These are phyloP conservation scores for Toxotes chatareus DNA, from an alignment of 2,113 vertebrate species.

Conservation along the genomic window DNA sequence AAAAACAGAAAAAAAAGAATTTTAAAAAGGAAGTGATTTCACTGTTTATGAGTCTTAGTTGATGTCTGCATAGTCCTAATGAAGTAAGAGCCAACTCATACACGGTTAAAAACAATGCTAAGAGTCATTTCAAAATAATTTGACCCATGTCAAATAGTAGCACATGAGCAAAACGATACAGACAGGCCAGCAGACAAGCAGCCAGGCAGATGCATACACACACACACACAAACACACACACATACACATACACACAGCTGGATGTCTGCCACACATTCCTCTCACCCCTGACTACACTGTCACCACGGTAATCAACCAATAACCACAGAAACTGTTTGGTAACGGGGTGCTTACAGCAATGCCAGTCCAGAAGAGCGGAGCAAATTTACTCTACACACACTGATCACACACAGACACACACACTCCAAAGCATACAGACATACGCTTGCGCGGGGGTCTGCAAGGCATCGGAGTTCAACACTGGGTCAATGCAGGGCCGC, in stretches of 20 bases:
- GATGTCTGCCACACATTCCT: slow-evolving; percentile 80
- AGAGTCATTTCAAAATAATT: slow-evolving; percentile 34
- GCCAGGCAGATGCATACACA: slow-evolving; percentile 41
- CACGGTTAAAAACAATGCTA: not conserved
- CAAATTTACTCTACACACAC: slow-evolving; percentile 77
- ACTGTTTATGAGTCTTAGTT: not conserved
- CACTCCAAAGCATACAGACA: slow-evolving; percentile 41
- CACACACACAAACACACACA: slow-evolving; percentile 44
- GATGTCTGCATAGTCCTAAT: not conserved
- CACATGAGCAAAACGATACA: slow-evolving; percentile 47
- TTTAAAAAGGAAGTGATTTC: not conserved
- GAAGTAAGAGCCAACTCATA: not conserved
- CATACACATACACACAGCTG: slow-evolving; percentile 60
- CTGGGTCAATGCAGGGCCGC: slow-evolving; percentile 59
- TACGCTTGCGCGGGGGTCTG: slow-evolving; percentile 42
- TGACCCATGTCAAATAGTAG: slow-evolving; percentile 24
- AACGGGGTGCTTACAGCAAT: slow-evolving; percentile 71
- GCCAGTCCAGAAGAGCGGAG: slow-evolving; percentile 63
- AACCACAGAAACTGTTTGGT: slow-evolving; percentile 82
- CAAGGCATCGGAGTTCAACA: slow-evolving; percentile 71
- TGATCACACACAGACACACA: slow-evolving; percentile 50
- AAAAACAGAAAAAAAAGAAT: not conserved
- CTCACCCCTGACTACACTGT: slow-evolving; percentile 78
- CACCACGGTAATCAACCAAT: slow-evolving; percentile 81
- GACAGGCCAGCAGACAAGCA: slow-evolving; percentile 57